Evolutionary conservation across 2,888 invertebrate species (phyloP).

Genomic region (Drosophila anceps): DNA sequence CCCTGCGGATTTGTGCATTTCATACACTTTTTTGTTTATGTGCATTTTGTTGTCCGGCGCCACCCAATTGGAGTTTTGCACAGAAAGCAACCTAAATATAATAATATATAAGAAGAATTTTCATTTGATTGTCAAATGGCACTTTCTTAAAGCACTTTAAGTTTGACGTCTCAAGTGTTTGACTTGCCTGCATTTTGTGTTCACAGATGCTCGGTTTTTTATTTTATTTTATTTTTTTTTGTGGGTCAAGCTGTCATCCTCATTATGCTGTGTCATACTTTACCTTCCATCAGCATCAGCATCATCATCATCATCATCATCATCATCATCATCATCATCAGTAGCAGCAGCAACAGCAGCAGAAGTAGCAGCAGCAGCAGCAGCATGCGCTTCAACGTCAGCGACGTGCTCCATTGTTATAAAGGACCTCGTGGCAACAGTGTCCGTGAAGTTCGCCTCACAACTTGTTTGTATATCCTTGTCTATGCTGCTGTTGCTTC

Average conservation of each 20-base stretch:
- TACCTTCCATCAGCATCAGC: conserved; percentile 31
- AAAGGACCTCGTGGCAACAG: conserved; percentile 55
- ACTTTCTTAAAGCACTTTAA: conserved; percentile 24
- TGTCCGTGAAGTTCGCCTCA: conserved; percentile 50
- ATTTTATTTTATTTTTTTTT: conserved; percentile 27
- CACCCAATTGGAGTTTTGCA: neutral
- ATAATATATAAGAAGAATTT: conserved; percentile 9
- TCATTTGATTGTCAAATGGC: conserved; percentile 24
- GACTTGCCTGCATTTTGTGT: conserved; percentile 33
- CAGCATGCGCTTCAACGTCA: conserved; percentile 11
- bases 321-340: conserved; percentile 24
- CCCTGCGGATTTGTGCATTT: conserved; percentile 47
- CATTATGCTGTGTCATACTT: conserved; percentile 27
- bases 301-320: conserved; percentile 21
- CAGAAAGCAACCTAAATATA: neutral
- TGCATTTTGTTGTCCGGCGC: neutral
- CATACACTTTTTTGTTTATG: conserved; percentile 10
- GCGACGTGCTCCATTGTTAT: conserved; percentile 57
- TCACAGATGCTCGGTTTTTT: conserved; percentile 20
- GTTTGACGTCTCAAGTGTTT: conserved; percentile 56
- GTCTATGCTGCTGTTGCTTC: neutral
- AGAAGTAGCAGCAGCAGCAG: conserved; percentile 20
- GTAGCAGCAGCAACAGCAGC: conserved; percentile 14
- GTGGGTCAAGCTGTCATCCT: conserved; percentile 64
- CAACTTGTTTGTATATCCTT: conserved; percentile 16